These are phyloP conservation scores for Steinernema scapterisci DNA, from an alignment of 2,888 invertebrate species.

Conservation along the genomic window DNA sequence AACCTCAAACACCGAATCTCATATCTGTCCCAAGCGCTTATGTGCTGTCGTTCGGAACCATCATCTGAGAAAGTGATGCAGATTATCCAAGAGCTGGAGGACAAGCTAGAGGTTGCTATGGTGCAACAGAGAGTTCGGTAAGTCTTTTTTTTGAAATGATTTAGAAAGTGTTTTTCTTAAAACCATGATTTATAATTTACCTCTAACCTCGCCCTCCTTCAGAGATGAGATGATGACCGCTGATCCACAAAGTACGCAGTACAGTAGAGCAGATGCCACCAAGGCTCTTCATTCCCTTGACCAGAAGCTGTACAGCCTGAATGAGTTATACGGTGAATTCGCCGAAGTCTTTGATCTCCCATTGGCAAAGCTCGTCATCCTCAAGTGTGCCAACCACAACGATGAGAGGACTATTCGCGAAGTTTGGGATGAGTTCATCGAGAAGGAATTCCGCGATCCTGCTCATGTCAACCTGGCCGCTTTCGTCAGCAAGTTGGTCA, in stretches of 20 bases:
- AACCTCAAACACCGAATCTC: constrained; percentile 81
- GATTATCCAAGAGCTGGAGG: constrained; percentile 85
- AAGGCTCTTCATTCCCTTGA: constrained; percentile 37
- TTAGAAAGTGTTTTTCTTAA: too few relatives aligned
- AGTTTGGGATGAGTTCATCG: constrained; percentile 84
- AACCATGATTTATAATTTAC: too few relatives aligned
- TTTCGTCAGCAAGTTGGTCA: neutral
- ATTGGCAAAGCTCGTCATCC: constrained; percentile 90
- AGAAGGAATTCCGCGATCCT: constrained; percentile 67
- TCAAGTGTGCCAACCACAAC: constrained; percentile 90
- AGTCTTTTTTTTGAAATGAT: constrained; percentile 1
- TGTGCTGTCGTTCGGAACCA: constrained; percentile 83
- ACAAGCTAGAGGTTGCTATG: constrained; percentile 87
- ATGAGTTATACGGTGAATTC: constrained; percentile 40
- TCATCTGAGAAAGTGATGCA: constrained; percentile 73
- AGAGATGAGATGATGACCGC: neutral
- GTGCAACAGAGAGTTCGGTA: constrained; percentile 72
- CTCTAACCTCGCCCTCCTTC: too few relatives aligned
- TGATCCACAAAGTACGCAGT: neutral
- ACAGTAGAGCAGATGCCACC: constrained; percentile 34
- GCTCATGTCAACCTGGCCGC: neutral
- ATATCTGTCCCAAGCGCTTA: constrained; percentile 88
- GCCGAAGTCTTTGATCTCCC: constrained; percentile 52
- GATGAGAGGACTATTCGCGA: constrained; percentile 85
- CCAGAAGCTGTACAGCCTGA: constrained; percentile 39